Evolutionary conservation across 2,888 invertebrate species (phyloP).

Genomic region (Exocentrus adspersus): DNA sequence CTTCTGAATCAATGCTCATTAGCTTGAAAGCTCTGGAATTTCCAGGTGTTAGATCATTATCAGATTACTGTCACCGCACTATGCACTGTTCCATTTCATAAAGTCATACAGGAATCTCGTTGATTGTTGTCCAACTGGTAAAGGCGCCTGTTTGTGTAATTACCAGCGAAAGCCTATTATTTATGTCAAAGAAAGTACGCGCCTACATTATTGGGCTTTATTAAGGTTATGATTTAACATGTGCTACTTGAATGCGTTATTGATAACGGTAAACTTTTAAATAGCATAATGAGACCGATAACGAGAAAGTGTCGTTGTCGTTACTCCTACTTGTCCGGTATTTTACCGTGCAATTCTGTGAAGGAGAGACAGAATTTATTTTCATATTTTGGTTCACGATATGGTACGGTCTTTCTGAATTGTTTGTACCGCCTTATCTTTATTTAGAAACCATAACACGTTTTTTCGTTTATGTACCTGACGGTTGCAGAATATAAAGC

Average conservation of each 20-base stretch:
- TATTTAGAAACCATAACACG: not conserved
- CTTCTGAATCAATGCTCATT: no score
- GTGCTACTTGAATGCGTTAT: not conserved
- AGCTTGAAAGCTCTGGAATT: no score
- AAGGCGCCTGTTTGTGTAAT: not conserved
- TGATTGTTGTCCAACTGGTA: not conserved
- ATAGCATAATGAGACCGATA: no score
- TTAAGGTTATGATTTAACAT: slow-evolving; percentile 3
- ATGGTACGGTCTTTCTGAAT: not conserved
- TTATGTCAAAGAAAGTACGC: not conserved
- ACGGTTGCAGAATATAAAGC: not conserved
- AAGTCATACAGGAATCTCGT: not conserved
- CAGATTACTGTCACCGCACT: not conserved
- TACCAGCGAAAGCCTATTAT: not conserved
- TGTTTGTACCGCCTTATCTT: not conserved
- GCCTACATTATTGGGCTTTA: not conserved
- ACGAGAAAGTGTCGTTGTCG: no score
- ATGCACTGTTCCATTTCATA: not conserved
- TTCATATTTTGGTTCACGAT: no score
- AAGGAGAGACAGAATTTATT: no score
- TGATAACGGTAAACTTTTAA: not conserved
- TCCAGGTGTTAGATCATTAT: not conserved
- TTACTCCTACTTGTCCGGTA: no score
- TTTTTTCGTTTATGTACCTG: not conserved
- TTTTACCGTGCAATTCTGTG: no score